Percentiles rank a stretch among this genome's conserved stretches.
Conservation (phyloP, 2,888 invertebrate species). For the Caenorhabditis macrosperma region DNA sequence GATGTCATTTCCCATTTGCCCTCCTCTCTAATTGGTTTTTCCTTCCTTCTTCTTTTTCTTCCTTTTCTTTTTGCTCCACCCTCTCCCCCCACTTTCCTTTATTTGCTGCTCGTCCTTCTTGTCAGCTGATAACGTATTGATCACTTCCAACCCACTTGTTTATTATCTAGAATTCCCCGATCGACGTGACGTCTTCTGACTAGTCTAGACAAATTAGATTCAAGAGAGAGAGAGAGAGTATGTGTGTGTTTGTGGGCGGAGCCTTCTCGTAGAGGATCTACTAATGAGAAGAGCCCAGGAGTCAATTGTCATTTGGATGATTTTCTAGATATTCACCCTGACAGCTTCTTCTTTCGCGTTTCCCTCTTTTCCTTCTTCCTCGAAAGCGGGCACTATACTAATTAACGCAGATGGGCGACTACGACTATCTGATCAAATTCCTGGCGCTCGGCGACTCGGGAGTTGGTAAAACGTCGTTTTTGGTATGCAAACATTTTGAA, state of each 20-base stretch:
- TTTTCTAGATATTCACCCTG: too few species aligned
- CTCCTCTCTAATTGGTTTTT: constrained; percentile 17
- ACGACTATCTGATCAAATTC: constrained; percentile 93
- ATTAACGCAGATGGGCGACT: constrained; percentile 83
- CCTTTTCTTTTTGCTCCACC: background rate
- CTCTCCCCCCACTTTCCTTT: background rate
- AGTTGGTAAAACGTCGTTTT: constrained; percentile 95
- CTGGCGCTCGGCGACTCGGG: constrained; percentile 96
- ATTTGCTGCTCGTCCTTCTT: too few species aligned
- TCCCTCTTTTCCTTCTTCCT: too few species aligned
- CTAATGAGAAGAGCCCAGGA: background rate
- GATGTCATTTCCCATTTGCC: background rate
- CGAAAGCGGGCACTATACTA: background rate
- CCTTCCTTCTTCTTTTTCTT: constrained; percentile 4
- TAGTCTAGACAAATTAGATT: background rate
- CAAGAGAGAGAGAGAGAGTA: background rate
- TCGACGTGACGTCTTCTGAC: background rate
- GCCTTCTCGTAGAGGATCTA: background rate
- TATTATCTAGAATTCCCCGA: background rate
- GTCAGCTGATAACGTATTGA: background rate
- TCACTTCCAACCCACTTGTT: background rate
- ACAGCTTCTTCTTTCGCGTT: too few species aligned
- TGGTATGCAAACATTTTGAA: too few species aligned
- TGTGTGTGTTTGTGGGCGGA: too few species aligned
- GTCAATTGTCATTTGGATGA: too few species aligned